Percentiles rank a stretch among this genome's conserved stretches.
phyloP scores from a whole-genome alignment of 2,797 vertebrate species.

The Simalia tracyae region DNA sequence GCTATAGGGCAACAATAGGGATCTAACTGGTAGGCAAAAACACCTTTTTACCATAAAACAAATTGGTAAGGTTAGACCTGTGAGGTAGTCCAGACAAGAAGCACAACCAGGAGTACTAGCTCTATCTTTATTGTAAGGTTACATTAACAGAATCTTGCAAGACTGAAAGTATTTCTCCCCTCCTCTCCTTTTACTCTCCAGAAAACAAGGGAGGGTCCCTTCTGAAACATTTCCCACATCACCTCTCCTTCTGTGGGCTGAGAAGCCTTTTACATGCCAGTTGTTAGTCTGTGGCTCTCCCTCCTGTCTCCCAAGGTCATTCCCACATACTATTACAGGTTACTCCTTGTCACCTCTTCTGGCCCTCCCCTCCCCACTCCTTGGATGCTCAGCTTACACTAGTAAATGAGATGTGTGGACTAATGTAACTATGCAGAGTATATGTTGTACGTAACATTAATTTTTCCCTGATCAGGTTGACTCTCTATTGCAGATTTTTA shows the following conservation, averaged over 20 bases:
- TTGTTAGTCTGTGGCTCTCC: neutral
- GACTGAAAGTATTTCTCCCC: neutral
- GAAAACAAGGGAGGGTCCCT: neutral
- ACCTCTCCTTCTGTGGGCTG: neutral
- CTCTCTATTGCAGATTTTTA: neutral
- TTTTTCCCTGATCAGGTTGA: neutral
- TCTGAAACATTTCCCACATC: neutral
- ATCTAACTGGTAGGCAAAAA: neutral
- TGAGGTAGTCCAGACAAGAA: neutral
- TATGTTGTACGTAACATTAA: neutral
- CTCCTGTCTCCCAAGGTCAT: neutral
- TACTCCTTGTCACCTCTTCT: neutral
- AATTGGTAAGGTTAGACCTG: neutral
- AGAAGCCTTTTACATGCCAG: neutral
- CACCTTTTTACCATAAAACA: neutral
- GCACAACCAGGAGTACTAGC: neutral
- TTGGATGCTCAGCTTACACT: neutral
- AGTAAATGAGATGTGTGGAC: neutral
- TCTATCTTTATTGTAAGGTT: neutral
- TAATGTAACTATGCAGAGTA: neutral
- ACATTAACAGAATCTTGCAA: neutral
- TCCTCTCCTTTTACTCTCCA: neutral
- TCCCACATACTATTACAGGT: neutral
- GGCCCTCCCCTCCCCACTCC: neutral
- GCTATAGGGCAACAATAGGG: neutral